Percentiles rank a stretch among this genome's conserved stretches.
Evolutionary conservation across 2,888 invertebrate species (phyloP).

Genomic region (Priocnemis perturbator): DNA sequence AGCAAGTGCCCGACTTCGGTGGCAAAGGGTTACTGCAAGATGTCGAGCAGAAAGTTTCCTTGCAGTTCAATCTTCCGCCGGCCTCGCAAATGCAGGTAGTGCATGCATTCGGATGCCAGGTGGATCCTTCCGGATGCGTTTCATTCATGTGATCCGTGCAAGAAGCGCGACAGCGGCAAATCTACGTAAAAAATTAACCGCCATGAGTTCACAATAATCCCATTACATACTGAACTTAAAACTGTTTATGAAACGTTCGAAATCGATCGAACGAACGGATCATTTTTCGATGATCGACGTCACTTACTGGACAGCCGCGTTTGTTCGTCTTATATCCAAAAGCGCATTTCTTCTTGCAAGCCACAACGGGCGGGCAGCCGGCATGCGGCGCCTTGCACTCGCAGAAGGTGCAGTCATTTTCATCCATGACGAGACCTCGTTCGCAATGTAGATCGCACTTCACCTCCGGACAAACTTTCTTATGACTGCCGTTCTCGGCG

Average conservation of each 20-base stretch:
- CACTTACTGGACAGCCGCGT: slow-evolving; percentile 68
- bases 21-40: slow-evolving; percentile 66
- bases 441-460: slow-evolving; percentile 68
- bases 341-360: slow-evolving; percentile 66
- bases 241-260: no score
- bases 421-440: slow-evolving; percentile 65
- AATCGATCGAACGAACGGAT: no score
- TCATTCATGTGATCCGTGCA: slow-evolving; percentile 66
- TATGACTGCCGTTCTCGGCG: slow-evolving; percentile 25
- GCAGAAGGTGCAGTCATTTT: slow-evolving; percentile 68
- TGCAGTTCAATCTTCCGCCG: slow-evolving; percentile 66
- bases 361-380: slow-evolving; percentile 57
- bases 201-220: no score
- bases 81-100: slow-evolving; percentile 66
- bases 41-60: slow-evolving; percentile 67
- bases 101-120: slow-evolving; percentile 67
- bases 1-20: slow-evolving; percentile 65
- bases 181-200: slow-evolving; percentile 49
- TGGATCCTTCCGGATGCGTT: slow-evolving; percentile 66
- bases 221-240: no score
- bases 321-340: slow-evolving; percentile 66
- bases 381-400: slow-evolving; percentile 62
- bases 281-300: no score
- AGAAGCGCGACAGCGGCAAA: slow-evolving; percentile 65
- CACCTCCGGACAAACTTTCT: slow-evolving; percentile 60